phyloP scores from a whole-genome alignment of 2,797 vertebrate species.

The Sparus aurata region DNA sequence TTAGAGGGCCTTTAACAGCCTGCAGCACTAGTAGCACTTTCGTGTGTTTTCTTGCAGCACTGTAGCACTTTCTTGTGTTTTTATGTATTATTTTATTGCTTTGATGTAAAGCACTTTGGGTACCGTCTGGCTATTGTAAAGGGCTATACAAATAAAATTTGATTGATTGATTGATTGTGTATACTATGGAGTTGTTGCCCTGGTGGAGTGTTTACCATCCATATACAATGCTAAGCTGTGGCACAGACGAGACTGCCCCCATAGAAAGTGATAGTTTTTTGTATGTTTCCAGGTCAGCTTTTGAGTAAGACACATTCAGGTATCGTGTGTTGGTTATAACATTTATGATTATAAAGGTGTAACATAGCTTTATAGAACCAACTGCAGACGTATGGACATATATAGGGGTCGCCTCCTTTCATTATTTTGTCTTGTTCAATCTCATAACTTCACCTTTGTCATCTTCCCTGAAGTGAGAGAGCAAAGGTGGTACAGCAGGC shows the following conservation, averaged over 20 bases:
- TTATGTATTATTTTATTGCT: too few species aligned
- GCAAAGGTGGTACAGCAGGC: slow-evolving; percentile 40
- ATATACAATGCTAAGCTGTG: neutral
- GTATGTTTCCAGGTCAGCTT: neutral
- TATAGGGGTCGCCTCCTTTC: neutral
- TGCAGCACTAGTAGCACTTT: too few species aligned
- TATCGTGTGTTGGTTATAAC: neutral
- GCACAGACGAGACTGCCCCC: neutral
- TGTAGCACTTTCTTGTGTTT: too few species aligned
- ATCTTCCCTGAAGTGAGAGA: slow-evolving; percentile 13
- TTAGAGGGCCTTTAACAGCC: too few species aligned
- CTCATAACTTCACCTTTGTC: slow-evolving; percentile 36
- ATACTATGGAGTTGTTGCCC: neutral
- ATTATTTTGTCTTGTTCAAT: slow-evolving; percentile 27
- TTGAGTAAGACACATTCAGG: neutral
- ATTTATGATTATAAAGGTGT: neutral
- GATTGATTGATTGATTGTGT: too few species aligned
- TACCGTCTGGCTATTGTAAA: too few species aligned
- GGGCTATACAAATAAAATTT: too few species aligned
- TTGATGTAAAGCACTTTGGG: too few species aligned
- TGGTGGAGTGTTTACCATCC: slow-evolving; percentile 5
- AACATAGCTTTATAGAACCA: neutral
- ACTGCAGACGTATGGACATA: neutral
- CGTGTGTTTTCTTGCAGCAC: too few species aligned
- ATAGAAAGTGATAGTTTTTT: neutral